Base-by-base conservation (phyloP, 2,888 invertebrate genomes). In the Rhodophaea formosa region DNA sequence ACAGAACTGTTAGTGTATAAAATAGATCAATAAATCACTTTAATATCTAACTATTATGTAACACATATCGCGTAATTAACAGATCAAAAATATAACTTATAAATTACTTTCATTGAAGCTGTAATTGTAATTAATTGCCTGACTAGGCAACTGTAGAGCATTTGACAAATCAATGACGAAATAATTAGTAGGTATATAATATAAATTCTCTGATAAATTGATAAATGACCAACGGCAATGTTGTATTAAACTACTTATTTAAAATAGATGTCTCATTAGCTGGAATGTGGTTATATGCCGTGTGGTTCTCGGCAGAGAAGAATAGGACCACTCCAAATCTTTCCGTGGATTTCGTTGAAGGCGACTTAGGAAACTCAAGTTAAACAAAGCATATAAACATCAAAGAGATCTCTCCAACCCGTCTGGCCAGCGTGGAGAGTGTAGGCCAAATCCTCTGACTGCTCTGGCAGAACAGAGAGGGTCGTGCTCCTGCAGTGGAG, bases 81-180 rank as follows among this genome's bases (percentile, higher is more conserved):
- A 39, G 39, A 39, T 8, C 39, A 39, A 12, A n/a, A 39, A 39
- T 23, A 23, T 23, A 23, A 23, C 23, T 23, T 23, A 23, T 17
- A 45, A 16, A 45, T 45, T 3, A 45, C 45, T 16, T 46, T n/a
- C 23, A 16, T 46, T 3, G 5, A 23, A 3, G 7, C 15, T 14
- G 8, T 15, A 44, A 23, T 14, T 17, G 17, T 10, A 45, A 46
- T 46, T 45, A 46, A 46, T 46, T 46, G 12, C 1, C 39, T 23
- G 23, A 23, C 2, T n/a, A 10, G 12, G 10, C 17, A 45, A 12
- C 45, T 12, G 45, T 17, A 6, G 15, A 17, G 10, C 23, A 7
- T 46, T 46, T 46, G 17, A 46, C 46, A 23, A 10, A 46, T 23
- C 46, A 46, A 46, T 46, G 46, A n/a, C 46, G 15, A n/a, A 5